A percentile compares a stretch with the other conserved stretches of the same genome.
Conservation (phyloP, 2,888 invertebrate species). For the Yponomeuta plumbellus region DNA sequence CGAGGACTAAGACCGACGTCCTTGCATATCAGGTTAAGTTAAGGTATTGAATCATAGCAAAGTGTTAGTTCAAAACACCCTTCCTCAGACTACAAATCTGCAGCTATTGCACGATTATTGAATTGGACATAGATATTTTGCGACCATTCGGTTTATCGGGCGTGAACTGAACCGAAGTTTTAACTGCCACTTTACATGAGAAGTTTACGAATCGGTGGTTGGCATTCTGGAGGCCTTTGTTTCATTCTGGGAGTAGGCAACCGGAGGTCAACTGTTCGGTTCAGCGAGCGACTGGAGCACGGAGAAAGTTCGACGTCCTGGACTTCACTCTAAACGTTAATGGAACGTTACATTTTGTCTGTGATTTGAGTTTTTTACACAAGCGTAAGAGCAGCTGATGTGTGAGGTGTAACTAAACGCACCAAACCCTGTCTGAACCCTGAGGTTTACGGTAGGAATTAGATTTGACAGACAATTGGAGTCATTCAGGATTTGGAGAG, state of each 20-base stretch:
- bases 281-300: neutral
- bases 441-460: too few relatives aligned
- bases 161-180: neutral
- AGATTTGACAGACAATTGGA: too few relatives aligned
- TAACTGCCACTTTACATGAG: neutral
- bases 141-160: neutral
- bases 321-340: neutral
- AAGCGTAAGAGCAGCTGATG: too few relatives aligned
- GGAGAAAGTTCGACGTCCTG: neutral
- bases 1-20: too few relatives aligned
- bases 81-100: neutral
- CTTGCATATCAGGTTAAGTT: too few relatives aligned
- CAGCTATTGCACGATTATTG: neutral
- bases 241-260: neutral
- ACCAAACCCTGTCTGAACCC: too few relatives aligned
- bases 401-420: too few relatives aligned
- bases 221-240: neutral
- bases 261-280: neutral
- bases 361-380: too few relatives aligned
- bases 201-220: neutral
- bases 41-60: too few relatives aligned
- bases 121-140: neutral
- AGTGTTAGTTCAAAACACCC: too few relatives aligned
- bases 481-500: too few relatives aligned
- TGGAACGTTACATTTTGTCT: too few relatives aligned